Evolutionary conservation across 2,888 invertebrate genomes (phyloP).

Genomic region (Clostera curtula): DNA sequence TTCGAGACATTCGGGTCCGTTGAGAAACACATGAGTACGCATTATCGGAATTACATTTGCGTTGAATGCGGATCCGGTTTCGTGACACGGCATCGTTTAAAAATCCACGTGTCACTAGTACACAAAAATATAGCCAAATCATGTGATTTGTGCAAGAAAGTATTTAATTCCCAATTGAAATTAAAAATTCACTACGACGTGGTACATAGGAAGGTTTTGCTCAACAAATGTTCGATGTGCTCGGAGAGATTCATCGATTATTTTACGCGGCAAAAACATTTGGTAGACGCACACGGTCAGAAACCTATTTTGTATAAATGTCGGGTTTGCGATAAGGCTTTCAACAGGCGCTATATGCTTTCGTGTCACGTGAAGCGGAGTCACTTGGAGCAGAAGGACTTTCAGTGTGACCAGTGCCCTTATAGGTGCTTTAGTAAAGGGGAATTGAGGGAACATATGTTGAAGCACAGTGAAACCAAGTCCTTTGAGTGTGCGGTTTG

Average conservation of each 20-base stretch:
- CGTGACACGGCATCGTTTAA: conserved; percentile 42
- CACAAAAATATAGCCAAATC: conserved; percentile 12
- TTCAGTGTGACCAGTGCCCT: conserved; percentile 12
- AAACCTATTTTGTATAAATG: conserved; percentile 18
- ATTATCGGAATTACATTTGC: conserved; percentile 16
- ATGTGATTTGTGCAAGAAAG: conserved; percentile 34
- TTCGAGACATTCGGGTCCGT: conserved; percentile 4
- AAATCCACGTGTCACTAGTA: conserved; percentile 33
- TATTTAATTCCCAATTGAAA: conserved; percentile 26
- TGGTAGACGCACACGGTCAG: conserved; percentile 26
- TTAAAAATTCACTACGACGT: conserved; percentile 25
- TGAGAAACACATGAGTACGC: conserved; percentile 8
- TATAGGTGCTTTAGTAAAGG: conserved; percentile 3
- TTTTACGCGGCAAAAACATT: conserved; percentile 31
- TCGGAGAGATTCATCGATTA: conserved; percentile 31
- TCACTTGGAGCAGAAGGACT: conserved; percentile 16
- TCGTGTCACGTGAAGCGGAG: conserved; percentile 17
- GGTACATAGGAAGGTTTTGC: conserved; percentile 29
- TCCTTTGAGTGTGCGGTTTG: conserved; percentile 51
- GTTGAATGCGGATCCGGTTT: conserved; percentile 34
- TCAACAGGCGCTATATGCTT: conserved; percentile 16
- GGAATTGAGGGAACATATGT: conserved; percentile 30
- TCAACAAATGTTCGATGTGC: conserved; percentile 33
- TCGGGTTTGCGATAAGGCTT: conserved; percentile 15
- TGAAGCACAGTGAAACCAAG: conserved; percentile 34